Evolutionary conservation across 2,797 vertebrate genomes (phyloP).

Genomic region (Hapalemur alaotrensis): DNA sequence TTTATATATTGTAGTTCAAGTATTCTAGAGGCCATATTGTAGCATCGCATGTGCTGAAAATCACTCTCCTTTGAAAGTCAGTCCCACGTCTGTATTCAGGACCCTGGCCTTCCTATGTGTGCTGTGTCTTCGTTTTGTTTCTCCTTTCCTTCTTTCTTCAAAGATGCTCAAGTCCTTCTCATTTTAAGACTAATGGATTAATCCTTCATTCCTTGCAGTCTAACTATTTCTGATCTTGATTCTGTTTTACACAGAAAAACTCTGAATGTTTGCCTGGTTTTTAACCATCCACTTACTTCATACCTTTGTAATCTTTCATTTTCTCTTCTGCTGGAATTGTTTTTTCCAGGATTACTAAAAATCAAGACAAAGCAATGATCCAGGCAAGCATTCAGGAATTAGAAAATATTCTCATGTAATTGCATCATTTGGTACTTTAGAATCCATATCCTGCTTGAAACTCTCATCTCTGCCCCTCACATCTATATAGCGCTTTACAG

Average conservation of each 20-base stretch:
- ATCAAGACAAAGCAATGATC: not conserved
- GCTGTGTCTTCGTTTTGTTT: not conserved
- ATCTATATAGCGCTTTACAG: not conserved
- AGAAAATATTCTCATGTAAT: not conserved
- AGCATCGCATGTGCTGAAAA: not conserved
- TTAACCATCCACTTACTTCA: not conserved
- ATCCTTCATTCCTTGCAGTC: not conserved
- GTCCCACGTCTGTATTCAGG: not conserved
- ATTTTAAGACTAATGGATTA: not conserved
- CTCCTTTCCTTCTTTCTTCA: not conserved
- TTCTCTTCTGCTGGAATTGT: not conserved
- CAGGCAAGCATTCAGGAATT: not conserved
- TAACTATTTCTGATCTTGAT: not conserved
- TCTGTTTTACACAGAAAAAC: not conserved
- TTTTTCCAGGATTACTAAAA: not conserved
- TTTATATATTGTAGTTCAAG: not conserved
- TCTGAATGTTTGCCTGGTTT: not conserved
- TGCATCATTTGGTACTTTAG: not conserved
- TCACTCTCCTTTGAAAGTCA: not conserved
- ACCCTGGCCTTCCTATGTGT: not conserved
- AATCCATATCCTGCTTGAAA: not conserved
- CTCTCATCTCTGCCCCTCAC: not conserved
- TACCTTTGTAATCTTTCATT: constrained; percentile 42
- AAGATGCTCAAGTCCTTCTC: not conserved
- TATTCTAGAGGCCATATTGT: not conserved